Evolutionary conservation across 2,113 vertebrate genomes (phyloP).

Genomic region (Dasyornis broadbenti): DNA sequence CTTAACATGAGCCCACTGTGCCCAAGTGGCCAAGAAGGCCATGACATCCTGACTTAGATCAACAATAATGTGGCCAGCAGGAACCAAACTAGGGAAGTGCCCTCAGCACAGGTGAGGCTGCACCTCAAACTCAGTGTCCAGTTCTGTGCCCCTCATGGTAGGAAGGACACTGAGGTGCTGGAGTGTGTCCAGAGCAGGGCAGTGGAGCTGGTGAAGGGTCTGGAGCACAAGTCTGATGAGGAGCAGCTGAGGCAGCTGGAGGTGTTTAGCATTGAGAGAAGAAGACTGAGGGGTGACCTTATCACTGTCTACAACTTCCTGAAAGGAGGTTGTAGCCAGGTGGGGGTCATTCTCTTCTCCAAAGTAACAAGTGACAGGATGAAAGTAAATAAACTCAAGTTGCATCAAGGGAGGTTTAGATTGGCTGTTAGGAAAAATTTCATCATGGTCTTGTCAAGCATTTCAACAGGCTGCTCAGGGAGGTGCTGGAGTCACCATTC

Average conservation of each 20-base stretch:
- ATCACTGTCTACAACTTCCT: not conserved
- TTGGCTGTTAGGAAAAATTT: not conserved
- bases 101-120: not conserved
- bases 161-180: not conserved
- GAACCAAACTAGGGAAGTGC: not conserved
- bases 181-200: not conserved
- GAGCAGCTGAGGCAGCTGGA: not conserved
- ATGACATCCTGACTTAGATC: not conserved
- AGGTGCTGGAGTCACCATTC: not conserved
- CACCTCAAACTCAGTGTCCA: rapidly evolving
- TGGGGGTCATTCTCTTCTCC: not conserved
- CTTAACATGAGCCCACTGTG: not conserved
- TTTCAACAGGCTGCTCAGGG: not conserved
- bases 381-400: not conserved
- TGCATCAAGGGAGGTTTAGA: not conserved
- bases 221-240: not conserved
- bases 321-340: not conserved
- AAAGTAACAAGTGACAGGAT: not conserved
- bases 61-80: not conserved
- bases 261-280: not conserved
- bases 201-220: not conserved
- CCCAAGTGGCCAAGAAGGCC: not conserved
- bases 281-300: not conserved
- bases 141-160: not conserved
- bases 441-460: not conserved